Conservation (phyloP, 2,113 vertebrate genomes). For the Sturnira hondurensis region DNA sequence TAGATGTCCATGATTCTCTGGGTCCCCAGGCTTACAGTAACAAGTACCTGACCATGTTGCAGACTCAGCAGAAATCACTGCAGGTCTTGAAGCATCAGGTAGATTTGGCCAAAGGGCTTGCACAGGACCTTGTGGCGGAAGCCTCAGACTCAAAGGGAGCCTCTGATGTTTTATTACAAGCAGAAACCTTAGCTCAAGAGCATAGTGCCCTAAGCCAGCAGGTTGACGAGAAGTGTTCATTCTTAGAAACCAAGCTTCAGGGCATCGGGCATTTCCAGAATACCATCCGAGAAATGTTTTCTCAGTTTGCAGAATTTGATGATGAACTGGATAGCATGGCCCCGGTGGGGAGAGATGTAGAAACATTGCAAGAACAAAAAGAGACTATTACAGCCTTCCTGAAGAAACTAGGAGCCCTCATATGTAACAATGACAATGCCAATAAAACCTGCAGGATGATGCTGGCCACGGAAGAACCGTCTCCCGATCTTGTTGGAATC, state of each 20-base stretch:
- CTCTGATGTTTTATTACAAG: conserved; percentile 88
- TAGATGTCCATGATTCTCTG: conserved; percentile 84
- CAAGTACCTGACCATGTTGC: conserved; percentile 92
- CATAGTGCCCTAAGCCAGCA: conserved; percentile 84
- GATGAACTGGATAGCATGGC: conserved; percentile 96
- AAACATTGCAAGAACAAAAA: conserved; percentile 85
- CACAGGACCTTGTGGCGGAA: conserved; percentile 88
- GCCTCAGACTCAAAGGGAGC: conserved; percentile 89
- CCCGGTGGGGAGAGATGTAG: conserved; percentile 87
- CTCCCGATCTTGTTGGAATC: conserved; percentile 92
- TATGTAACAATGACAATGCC: conserved; percentile 85
- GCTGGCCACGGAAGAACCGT: conserved; percentile 89
- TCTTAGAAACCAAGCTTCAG: conserved; percentile 93
- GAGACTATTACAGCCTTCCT: conserved; percentile 86
- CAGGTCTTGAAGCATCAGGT: conserved; percentile 86
- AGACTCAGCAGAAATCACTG: conserved; percentile 92
- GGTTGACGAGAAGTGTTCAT: conserved; percentile 88
- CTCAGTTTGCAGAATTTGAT: conserved; percentile 93
- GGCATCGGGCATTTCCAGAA: conserved; percentile 97
- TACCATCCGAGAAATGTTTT: conserved; percentile 95
- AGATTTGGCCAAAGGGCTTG: conserved; percentile 85
- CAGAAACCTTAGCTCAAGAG: conserved; percentile 87
- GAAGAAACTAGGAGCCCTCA: conserved; percentile 89
- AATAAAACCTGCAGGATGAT: conserved; percentile 93
- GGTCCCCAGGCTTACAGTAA: conserved; percentile 91